Evolutionary conservation across 2,113 vertebrate species (phyloP).

Genomic region (Oxygymnocypris stewartii): DNA sequence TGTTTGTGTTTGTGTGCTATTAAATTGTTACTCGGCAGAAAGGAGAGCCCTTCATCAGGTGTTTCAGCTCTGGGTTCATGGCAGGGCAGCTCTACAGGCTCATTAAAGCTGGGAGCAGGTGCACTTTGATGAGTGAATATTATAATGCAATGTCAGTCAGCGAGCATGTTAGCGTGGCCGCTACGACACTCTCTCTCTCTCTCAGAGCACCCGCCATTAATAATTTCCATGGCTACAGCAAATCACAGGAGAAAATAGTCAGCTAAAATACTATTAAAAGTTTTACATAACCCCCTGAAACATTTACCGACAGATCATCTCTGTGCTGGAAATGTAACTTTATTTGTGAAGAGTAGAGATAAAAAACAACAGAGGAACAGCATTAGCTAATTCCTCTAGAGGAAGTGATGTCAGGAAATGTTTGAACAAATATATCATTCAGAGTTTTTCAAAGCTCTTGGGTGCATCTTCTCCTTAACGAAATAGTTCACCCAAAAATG

Average conservation of each 20-base stretch:
- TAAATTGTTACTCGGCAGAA: constrained; percentile 47
- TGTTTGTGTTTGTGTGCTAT: constrained; percentile 55
- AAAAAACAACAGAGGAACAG: not conserved
- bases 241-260: not conserved
- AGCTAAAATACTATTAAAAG: constrained; percentile 41
- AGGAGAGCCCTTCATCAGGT: constrained; percentile 54
- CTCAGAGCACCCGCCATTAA: constrained; percentile 41
- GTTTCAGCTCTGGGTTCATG: constrained; percentile 56
- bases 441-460: not conserved
- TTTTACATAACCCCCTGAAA: constrained; percentile 36
- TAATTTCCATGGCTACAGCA: constrained; percentile 43
- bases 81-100: constrained; percentile 59
- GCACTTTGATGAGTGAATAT: constrained; percentile 64
- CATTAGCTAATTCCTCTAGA: not conserved
- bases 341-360: constrained; percentile 25
- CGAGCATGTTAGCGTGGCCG: constrained; percentile 50
- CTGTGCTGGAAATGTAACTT: constrained; percentile 15
- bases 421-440: not conserved
- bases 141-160: constrained; percentile 62
- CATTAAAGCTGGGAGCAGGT: constrained; percentile 74
- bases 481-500: not conserved
- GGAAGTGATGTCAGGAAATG: not conserved
- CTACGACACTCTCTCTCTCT: not conserved
- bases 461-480: not conserved
- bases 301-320: constrained; percentile 12